A percentile compares a stretch with the other conserved stretches of the same genome.
Evolutionary conservation across 2,113 vertebrate genomes (phyloP).

Genomic region (Tor tambroides): DNA sequence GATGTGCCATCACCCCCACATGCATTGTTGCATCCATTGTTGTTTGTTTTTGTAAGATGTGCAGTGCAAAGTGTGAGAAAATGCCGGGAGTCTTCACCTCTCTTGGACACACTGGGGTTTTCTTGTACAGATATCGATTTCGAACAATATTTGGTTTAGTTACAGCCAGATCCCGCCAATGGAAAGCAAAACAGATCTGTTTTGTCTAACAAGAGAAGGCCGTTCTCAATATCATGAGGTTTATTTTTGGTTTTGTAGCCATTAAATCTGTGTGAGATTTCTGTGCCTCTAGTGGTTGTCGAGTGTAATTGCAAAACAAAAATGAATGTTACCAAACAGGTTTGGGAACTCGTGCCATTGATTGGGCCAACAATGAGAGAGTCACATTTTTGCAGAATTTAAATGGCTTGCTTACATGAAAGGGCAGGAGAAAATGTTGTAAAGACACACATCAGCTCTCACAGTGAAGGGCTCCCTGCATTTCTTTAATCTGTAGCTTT

Average conservation of each 20-base stretch:
- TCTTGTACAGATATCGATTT: background rate
- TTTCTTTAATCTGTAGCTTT: slow-evolving; percentile 16
- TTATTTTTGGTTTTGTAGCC: background rate
- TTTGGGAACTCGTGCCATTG: background rate
- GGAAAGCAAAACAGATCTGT: background rate
- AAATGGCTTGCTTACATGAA: background rate
- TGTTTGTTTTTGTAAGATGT: slow-evolving; percentile 25
- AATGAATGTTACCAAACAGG: background rate
- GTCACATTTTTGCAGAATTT: background rate
- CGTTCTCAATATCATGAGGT: background rate
- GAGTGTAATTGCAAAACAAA: background rate
- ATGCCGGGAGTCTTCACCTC: slow-evolving; percentile 48
- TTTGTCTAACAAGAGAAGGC: background rate
- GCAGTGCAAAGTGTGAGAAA: slow-evolving; percentile 39
- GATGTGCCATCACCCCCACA: slow-evolving; percentile 49
- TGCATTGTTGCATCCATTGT: no score
- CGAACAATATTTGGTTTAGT: background rate
- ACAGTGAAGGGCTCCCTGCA: slow-evolving; percentile 49
- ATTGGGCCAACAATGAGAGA: background rate
- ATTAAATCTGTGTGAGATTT: background rate
- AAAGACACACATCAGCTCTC: background rate
- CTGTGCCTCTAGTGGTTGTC: background rate
- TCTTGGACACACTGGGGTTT: background rate
- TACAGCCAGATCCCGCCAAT: background rate
- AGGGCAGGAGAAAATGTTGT: background rate